Evolutionary conservation across 2,797 vertebrate species (phyloP), one percentile per base, ranked within the genome.

Genomic region (Apodemus agrarius): DNA sequence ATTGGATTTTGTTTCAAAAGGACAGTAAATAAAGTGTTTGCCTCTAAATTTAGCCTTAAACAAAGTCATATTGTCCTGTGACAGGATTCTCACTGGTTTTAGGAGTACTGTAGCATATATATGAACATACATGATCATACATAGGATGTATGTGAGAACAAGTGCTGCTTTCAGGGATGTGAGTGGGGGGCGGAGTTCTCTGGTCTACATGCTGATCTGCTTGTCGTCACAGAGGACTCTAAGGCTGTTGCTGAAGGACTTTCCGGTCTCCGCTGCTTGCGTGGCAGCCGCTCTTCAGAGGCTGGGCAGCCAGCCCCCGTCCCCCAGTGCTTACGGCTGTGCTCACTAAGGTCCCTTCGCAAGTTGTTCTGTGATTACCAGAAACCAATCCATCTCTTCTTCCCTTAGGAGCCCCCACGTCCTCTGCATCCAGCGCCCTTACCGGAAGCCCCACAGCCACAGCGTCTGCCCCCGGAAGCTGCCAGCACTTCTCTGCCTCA

Each of bases 401-500:
- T 94, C 5, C 0, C 0, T 96, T 86, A 99, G 99, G 99, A 99
- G 96, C 98, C 98, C 31, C 97, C 98, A 1, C 98, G 98, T 67
- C 98, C 98, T 49, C 79, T 98, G 97, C 99, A 96, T 98, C 99
- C 97, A 92, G 99, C 97, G 98, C 99, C 90, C 0, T 98, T 99
- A 96, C 94, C 98, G 0, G 99, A 99, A 82, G 99, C 99, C 0
- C 98, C 98, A 0, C 99, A 99, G 8, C 98, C 99, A 4, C 97
- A 98, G 0, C 99, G 99, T 61, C 98, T 99, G 96, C 99, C 99
- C 89, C 98, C 99, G 0, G 99, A 99, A 98, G 99, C 99, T 37
- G 98, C 99, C 92, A 99, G 97, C 96, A 99, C 99, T 49, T 99
- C 99, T 21, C 98, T 98, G 37, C 99, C 99, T 95, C 99, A 99